Evolutionary conservation across 2,888 invertebrate genomes (phyloP).

Genomic region (Latrodectus elegans): DNA sequence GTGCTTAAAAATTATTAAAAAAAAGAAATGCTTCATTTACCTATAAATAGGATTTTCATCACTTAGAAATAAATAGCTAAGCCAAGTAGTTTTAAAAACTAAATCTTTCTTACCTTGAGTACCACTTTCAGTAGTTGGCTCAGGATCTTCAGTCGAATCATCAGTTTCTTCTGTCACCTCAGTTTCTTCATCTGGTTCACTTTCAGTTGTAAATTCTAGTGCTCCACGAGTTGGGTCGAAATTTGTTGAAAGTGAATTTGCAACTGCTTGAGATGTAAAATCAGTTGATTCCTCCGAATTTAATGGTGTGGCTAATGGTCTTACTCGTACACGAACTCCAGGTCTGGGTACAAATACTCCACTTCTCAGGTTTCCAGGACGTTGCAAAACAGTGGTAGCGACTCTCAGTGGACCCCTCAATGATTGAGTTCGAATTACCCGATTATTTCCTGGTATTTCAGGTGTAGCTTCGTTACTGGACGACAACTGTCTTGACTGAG

Average conservation of each 20-base stretch:
- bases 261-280: constrained; percentile 1
- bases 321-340: constrained; percentile 66
- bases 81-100: not conserved
- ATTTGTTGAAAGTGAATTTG: constrained; percentile 4
- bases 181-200: constrained; percentile 14
- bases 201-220: not conserved
- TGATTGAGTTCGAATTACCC: constrained; percentile 47
- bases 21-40: too few relatives aligned
- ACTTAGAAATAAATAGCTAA: not conserved
- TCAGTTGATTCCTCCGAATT: not conserved
- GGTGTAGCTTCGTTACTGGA: constrained; percentile 54
- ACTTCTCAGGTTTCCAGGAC: constrained; percentile 61
- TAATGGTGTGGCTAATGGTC: constrained; percentile 50
- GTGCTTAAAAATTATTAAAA: too few relatives aligned
- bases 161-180: constrained; percentile 1
- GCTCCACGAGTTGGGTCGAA: constrained; percentile 20
- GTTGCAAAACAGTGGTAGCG: constrained; percentile 49
- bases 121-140: constrained; percentile 13
- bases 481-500: not conserved
- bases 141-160: not conserved
- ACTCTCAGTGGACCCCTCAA: constrained; percentile 53
- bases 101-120: constrained; percentile 37
- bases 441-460: constrained; percentile 52
- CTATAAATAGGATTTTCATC: too few relatives aligned
- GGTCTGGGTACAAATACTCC: constrained; percentile 63